Percentiles rank a stretch among this genome's conserved stretches.
phyloP scores from a whole-genome alignment of 2,888 invertebrate species.

The Incurvaria masculella region DNA sequence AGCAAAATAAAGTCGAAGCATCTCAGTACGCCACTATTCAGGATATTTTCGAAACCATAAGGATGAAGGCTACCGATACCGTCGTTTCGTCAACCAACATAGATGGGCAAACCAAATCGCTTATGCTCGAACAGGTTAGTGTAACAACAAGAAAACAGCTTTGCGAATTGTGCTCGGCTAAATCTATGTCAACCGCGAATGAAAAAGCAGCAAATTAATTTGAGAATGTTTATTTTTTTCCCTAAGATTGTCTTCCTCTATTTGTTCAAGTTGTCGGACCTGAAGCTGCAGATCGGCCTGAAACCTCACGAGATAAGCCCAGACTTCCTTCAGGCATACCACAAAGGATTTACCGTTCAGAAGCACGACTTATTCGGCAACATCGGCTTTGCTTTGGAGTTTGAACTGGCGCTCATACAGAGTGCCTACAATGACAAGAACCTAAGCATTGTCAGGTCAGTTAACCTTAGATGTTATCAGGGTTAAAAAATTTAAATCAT shows the following conservation, averaged over 20 bases:
- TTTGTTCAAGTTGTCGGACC: not conserved
- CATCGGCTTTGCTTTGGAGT: not conserved
- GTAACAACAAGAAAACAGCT: no score
- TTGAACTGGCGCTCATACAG: not conserved
- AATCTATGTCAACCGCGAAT: no score
- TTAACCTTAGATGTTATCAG: no score
- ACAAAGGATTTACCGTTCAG: not conserved
- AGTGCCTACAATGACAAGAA: not conserved
- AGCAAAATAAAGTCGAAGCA: not conserved
- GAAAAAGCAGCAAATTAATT: no score
- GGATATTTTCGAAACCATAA: not conserved
- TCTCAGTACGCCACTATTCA: not conserved
- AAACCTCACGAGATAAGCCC: not conserved
- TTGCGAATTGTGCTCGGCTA: no score
- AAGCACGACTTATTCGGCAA: not conserved
- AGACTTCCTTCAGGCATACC: not conserved
- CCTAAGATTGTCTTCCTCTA: no score
- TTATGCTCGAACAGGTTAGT: not conserved
- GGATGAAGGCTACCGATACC: not conserved
- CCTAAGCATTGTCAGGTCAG: not conserved
- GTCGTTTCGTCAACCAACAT: not conserved
- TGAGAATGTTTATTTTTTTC: no score
- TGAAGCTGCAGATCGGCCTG: constrained; percentile 1
- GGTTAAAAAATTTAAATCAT: no score
- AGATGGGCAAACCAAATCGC: not conserved